Evolutionary conservation across 2,888 invertebrate species (phyloP), one percentile per base, ranked within the genome.

Genomic region (Tinea pellionella): DNA sequence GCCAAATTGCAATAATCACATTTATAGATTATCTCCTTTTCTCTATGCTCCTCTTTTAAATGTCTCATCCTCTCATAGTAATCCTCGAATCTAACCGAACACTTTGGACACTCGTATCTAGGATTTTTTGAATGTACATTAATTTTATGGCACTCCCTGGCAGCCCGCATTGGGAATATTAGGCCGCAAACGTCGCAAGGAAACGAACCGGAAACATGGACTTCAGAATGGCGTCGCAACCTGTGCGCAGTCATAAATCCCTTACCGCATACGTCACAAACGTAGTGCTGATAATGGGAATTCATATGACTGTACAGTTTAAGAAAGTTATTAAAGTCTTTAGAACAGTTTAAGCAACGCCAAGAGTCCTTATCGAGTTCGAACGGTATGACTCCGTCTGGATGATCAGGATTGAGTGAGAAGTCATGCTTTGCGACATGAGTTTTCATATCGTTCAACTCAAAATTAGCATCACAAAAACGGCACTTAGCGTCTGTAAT

Each of bases 31-130:
- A 63, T 61, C 16, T 30, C 59, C 19, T 15, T 18, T 11, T 41
- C 53, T 13, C 53, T 76, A 59, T 83, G 83, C 0, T 67, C 65
- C 1, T 73, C 67, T 42, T 72, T 68, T 42, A 80, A 82, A 64
- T 83, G 83, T 0, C 67, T 62, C 30, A 30, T 80, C 57, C 87
- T 72, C 32, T 78, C 77, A 63, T 82, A 82, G 65, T 86, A 87
- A 0, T 74, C 75, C 29, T 73, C 72, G 47, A 87, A 87, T 1
- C 87, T 69, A 61, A 78, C 73, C 37, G 73, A 73, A 62, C 87
- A 87, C 42, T 80, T 75, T 0, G 87, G 86, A 42, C 87, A 87
- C 63, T 80, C 78, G 61, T 86, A 85, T 61, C 86, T 68, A 0
- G 80, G 81, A 0, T 72, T 75, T 67, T 84, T 83, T 0, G 85